Conservation (phyloP, 2,888 invertebrate species). For the Drosophila aldrichi region DNA sequence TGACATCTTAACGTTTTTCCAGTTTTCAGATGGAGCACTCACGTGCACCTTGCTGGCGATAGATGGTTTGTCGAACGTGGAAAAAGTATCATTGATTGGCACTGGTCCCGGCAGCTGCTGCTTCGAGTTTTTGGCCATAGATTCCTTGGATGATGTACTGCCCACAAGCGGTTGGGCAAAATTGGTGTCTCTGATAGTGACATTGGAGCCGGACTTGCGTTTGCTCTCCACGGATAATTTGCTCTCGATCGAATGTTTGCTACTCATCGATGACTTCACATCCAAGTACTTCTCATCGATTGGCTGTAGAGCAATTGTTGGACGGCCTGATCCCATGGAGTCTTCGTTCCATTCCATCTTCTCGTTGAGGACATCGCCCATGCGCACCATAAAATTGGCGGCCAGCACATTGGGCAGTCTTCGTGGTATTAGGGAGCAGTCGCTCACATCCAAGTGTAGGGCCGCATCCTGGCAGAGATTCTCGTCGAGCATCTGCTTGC, state of each 20-base stretch:
- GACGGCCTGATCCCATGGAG: not conserved
- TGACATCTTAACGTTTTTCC: conserved; percentile 3
- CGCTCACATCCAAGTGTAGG: conserved; percentile 35
- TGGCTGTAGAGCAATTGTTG: not conserved
- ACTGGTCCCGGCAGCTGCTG: not conserved
- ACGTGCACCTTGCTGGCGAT: conserved; percentile 5
- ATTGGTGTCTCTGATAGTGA: conserved; percentile 2
- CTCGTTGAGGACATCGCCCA: conserved; percentile 41
- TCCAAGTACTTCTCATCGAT: not conserved
- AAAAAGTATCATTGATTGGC: not conserved
- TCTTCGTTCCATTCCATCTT: conserved; percentile 36
- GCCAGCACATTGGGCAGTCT: conserved; percentile 45
- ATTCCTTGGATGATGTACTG: not conserved
- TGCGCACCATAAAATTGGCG: conserved; percentile 50
- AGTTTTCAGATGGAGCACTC: not conserved
- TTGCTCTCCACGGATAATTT: not conserved
- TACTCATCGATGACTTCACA: not conserved
- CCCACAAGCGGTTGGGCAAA: not conserved
- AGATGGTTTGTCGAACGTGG: not conserved
- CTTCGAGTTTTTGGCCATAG: not conserved
- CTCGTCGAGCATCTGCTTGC: conserved; percentile 38
- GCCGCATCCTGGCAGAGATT: conserved; percentile 35
- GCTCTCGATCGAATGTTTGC: conserved; percentile 3
- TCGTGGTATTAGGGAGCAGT: conserved; percentile 36
- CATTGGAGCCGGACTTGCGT: not conserved